Conservation (phyloP, 2,888 invertebrate species). For the Prionchulus punctatus region DNA sequence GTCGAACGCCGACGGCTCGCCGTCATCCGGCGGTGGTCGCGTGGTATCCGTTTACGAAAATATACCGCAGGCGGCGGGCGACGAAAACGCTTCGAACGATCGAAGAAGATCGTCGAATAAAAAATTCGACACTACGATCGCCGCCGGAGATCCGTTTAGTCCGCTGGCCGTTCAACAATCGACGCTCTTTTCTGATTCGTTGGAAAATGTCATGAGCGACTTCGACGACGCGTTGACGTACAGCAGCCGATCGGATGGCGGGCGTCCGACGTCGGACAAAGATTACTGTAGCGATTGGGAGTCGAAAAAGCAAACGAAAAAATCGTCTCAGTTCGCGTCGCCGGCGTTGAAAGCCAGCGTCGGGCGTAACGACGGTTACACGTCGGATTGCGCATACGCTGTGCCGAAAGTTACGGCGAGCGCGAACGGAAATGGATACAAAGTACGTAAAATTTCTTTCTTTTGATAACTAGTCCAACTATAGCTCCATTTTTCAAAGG, state of each 20-base stretch:
- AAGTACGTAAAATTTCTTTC: too few relatives aligned
- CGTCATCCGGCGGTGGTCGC: too few relatives aligned
- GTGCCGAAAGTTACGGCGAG: not conserved
- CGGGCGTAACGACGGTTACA: not conserved
- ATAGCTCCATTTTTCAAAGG: too few relatives aligned
- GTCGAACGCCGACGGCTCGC: not conserved
- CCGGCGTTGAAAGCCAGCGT: not conserved
- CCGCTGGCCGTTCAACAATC: not conserved
- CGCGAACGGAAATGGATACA: not conserved
- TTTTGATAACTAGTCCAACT: too few relatives aligned
- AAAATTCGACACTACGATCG: too few relatives aligned
- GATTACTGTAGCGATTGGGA: not conserved
- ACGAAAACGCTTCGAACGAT: not conserved
- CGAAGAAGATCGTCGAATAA: too few relatives aligned
- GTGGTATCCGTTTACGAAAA: not conserved
- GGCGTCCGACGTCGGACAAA: not conserved
- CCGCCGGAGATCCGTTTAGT: not conserved
- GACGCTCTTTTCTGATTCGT: constrained; percentile 16
- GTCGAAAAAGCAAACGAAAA: not conserved
- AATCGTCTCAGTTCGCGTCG: not conserved
- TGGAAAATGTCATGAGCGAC: constrained; percentile 25
- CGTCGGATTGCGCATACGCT: constrained; percentile 6
- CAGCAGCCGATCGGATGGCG: not conserved
- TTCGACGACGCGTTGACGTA: constrained; percentile 20
- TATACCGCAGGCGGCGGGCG: not conserved